Evolutionary conservation across 2,113 vertebrate genomes (phyloP).

Genomic region (Rhinopomastus cyanomelas): DNA sequence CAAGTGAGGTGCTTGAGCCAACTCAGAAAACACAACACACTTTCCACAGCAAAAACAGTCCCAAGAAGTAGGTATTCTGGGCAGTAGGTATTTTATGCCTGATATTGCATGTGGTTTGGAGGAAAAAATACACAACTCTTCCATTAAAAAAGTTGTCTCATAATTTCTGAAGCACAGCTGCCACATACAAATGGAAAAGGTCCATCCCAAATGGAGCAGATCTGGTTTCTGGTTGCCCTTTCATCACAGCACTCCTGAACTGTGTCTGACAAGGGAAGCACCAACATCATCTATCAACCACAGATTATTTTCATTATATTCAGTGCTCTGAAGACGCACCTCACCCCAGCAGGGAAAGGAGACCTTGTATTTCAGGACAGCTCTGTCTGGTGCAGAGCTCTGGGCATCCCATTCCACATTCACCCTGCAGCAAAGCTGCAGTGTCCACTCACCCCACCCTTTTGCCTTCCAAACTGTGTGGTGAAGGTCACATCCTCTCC

Average conservation of each 20-base stretch:
- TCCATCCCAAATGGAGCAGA: background rate
- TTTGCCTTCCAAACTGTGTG: background rate
- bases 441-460: rapidly evolving
- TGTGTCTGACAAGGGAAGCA: background rate
- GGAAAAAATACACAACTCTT: background rate
- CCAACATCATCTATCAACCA: background rate
- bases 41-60: background rate
- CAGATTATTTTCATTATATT: background rate
- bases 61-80: background rate
- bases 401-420: background rate
- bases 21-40: background rate
- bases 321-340: background rate
- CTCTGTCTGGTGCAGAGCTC: background rate
- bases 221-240: background rate
- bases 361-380: background rate
- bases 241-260: background rate
- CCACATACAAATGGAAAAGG: background rate
- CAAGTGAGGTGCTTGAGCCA: background rate
- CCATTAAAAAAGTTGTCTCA: background rate
- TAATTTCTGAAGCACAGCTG: background rate
- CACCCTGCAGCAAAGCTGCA: background rate
- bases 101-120: background rate
- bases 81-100: background rate
- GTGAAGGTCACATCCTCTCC: background rate
- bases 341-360: background rate